Percentiles rank a stretch among this genome's conserved stretches.
phyloP scores from a whole-genome alignment of 1,140 invertebrate species.

The Andricus grossulariae region DNA sequence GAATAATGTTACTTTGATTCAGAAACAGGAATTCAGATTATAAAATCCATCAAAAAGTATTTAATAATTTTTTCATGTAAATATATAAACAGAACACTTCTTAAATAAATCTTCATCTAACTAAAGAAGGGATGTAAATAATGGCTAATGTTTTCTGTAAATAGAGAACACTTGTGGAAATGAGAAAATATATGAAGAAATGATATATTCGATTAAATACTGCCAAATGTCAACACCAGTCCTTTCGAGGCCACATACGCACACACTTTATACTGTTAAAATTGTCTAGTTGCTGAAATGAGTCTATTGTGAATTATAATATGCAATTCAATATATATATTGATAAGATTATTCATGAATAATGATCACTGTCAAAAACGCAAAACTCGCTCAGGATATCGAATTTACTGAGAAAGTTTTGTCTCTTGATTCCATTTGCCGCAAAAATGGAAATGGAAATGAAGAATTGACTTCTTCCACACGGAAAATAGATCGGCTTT shows the following conservation, averaged over 20 bases:
- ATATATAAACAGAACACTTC: too few relatives aligned
- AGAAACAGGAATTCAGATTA: too few relatives aligned
- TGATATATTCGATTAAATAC: background rate
- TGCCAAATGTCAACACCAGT: conserved; percentile 20
- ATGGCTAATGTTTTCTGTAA: background rate
- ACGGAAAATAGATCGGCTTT: background rate
- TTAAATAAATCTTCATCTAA: too few relatives aligned
- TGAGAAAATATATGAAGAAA: background rate
- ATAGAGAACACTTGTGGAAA: background rate
- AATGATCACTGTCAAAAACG: background rate
- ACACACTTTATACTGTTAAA: conserved; percentile 15
- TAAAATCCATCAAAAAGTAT: too few relatives aligned
- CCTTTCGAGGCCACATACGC: conserved; percentile 10
- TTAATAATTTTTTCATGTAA: too few relatives aligned
- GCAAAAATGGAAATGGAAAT: background rate
- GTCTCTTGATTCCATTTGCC: background rate
- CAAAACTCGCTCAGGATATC: background rate
- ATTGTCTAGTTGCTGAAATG: background rate
- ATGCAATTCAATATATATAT: too few relatives aligned
- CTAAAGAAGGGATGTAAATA: conserved; percentile 2
- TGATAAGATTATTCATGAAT: background rate
- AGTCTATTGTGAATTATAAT: too few relatives aligned
- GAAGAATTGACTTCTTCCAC: background rate
- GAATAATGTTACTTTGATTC: too few relatives aligned
- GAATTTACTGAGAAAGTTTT: background rate